phyloP scores from a whole-genome alignment of 2,888 invertebrate species.

The Patella ulyssiponensis region DNA sequence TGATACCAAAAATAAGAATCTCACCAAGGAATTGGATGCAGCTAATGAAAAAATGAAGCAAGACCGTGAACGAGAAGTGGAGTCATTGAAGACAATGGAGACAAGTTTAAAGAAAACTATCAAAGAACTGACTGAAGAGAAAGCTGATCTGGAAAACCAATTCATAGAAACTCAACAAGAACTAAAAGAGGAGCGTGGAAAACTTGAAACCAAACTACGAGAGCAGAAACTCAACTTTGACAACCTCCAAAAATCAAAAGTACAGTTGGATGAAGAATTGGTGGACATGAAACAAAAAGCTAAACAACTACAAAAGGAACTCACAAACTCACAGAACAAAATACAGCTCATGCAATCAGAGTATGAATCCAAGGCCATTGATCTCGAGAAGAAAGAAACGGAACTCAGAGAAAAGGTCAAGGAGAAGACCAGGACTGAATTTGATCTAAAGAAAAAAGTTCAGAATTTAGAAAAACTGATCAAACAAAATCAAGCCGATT shows the following conservation, averaged over 20 bases:
- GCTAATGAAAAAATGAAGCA: slow-evolving; percentile 24
- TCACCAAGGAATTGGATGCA: slow-evolving; percentile 18
- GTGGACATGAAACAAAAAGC: slow-evolving; percentile 38
- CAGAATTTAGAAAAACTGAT: slow-evolving; percentile 15
- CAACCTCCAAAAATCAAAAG: slow-evolving; percentile 9
- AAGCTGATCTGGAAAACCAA: slow-evolving; percentile 29
- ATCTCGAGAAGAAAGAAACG: slow-evolving; percentile 21
- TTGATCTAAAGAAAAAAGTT: slow-evolving; percentile 16
- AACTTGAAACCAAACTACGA: background rate
- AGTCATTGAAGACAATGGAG: slow-evolving; percentile 17
- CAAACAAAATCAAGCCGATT: background rate
- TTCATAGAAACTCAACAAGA: slow-evolving; percentile 26
- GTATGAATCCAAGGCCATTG: slow-evolving; percentile 43
- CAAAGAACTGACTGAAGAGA: slow-evolving; percentile 38
- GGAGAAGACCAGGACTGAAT: slow-evolving; percentile 15
- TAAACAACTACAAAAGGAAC: slow-evolving; percentile 42
- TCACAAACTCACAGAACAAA: slow-evolving; percentile 50
- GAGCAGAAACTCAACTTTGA: slow-evolving; percentile 2
- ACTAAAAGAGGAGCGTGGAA: slow-evolving; percentile 5
- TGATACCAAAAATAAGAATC: slow-evolving; percentile 10
- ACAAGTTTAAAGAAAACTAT: slow-evolving; percentile 30
- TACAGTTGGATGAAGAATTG: slow-evolving; percentile 22
- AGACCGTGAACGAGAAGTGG: slow-evolving; percentile 23
- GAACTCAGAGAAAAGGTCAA: slow-evolving; percentile 2
- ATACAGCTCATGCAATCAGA: slow-evolving; percentile 55